Base-by-base conservation (phyloP, 2,888 invertebrate genomes). In the Acrobasis repandana region DNA sequence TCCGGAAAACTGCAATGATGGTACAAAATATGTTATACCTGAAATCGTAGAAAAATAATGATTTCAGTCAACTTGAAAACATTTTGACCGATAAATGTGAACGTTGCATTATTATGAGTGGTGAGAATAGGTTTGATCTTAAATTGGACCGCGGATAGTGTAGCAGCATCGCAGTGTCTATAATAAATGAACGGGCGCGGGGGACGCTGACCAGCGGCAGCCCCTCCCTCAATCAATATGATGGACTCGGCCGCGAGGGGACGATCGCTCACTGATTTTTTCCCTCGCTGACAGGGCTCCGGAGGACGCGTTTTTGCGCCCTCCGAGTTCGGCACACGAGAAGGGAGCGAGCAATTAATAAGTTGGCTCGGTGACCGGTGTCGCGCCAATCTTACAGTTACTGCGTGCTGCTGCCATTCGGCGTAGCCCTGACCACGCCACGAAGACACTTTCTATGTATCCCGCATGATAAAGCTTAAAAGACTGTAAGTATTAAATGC, bases 181-280 rank as follows among this genome's bases (percentile, higher is more conserved):
- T 93, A 93, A 93, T 93, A 93, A 93, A 93, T 93, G 93, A 93
- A 91, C 86, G 88, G 86, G 86, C 85, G 88, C 86, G 87, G 90
- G 84, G 88, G 88, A 86, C 82, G 90, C 88, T 91, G 92, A 90
- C 91, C 92, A 90, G 88, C 88, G 90, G 90, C 85, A 84, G 90
- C 87, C 88, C 92, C 91, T 89, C 92, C 93, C 92, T 92, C 93
- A 93, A 93, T 93, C 93, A 93, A 93, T 93, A 93, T 93, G 93
- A 93, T 92, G 92, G 92, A 93, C 92, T 92, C 88, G 82, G 83
- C 76, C 89, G 90, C 91, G 91, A 91, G 92, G 92, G 92, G 92
- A 89, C 92, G 90, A 91, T 92, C 92, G 92, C 90, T 92, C 92
- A 92, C 92, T 90, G 91, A 92, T 92, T 92, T 92, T 92, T 92